Evolutionary conservation across 2,888 invertebrate species (phyloP).

Genomic region (Scaptodrosophila latifasciaeformis): DNA sequence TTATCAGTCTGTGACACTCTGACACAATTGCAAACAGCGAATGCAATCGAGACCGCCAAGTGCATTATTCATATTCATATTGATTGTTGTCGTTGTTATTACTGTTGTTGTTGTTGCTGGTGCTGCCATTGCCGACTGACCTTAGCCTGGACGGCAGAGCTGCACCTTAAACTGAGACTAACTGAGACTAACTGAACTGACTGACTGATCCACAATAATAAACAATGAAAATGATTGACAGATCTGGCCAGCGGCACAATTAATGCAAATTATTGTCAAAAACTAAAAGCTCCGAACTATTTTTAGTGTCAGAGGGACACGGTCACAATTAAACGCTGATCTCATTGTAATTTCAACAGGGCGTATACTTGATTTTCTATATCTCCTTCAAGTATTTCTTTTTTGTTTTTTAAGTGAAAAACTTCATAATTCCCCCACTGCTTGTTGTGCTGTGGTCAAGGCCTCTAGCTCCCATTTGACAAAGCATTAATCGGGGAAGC

Average conservation of each 20-base stretch:
- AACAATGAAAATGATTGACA: not conserved
- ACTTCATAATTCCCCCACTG: no score
- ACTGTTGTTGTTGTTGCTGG: not conserved
- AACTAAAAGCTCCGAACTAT: constrained; percentile 9
- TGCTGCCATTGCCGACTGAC: not conserved
- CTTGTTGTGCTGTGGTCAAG: no score
- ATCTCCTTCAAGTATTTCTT: no score
- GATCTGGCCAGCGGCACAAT: not conserved
- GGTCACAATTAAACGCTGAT: no score
- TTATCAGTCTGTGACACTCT: constrained; percentile 1
- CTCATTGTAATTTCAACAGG: no score
- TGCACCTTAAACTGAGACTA: constrained; percentile 11
- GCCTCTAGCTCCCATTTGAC: no score
- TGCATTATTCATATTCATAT: constrained; percentile 48
- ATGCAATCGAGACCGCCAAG: not conserved
- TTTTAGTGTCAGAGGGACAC: not conserved
- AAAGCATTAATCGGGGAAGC: no score
- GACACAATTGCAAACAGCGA: constrained; percentile 1
- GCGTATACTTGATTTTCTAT: no score
- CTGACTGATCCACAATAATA: not conserved
- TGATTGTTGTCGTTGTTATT: not conserved
- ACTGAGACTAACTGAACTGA: not conserved
- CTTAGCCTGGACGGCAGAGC: constrained; percentile 4
- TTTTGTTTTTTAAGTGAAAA: no score
- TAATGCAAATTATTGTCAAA: not conserved